phyloP scores from a whole-genome alignment of 2,797 vertebrate genomes.

The Natrix natrix region DNA sequence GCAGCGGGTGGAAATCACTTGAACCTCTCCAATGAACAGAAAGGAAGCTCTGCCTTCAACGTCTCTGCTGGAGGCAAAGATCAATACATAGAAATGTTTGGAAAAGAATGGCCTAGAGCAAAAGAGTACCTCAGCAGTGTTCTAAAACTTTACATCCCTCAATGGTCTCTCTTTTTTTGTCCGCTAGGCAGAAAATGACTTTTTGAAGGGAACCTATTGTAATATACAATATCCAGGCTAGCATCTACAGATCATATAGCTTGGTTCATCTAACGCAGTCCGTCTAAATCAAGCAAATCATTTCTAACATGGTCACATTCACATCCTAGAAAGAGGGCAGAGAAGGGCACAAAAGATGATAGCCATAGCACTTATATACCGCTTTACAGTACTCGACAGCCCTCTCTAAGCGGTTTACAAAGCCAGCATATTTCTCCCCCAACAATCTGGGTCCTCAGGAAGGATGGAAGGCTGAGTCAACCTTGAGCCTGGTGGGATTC shows the following conservation, averaged over 20 bases:
- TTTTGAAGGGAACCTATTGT: not conserved
- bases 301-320: not conserved
- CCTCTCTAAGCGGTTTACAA: too few species aligned
- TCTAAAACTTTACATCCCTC: not conserved
- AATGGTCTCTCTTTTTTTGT: not conserved
- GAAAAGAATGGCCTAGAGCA: not conserved
- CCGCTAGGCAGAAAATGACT: not conserved
- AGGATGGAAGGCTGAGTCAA: too few species aligned
- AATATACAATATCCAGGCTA: conserved; percentile 6
- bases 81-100: conserved; percentile 16
- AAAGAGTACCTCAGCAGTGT: not conserved
- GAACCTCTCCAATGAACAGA: not conserved
- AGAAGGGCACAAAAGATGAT: not conserved
- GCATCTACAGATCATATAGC: not conserved
- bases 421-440: too few species aligned
- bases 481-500: too few species aligned
- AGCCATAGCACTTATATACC: too few species aligned
- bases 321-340: not conserved
- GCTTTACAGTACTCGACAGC: too few species aligned
- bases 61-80: conserved; percentile 19
- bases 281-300: not conserved
- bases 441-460: too few species aligned
- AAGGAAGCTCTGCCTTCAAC: not conserved
- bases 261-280: not conserved
- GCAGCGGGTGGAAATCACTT: not conserved